Conservation (phyloP, 2,113 vertebrate genomes). For the Scophthalmus maximus region DNA sequence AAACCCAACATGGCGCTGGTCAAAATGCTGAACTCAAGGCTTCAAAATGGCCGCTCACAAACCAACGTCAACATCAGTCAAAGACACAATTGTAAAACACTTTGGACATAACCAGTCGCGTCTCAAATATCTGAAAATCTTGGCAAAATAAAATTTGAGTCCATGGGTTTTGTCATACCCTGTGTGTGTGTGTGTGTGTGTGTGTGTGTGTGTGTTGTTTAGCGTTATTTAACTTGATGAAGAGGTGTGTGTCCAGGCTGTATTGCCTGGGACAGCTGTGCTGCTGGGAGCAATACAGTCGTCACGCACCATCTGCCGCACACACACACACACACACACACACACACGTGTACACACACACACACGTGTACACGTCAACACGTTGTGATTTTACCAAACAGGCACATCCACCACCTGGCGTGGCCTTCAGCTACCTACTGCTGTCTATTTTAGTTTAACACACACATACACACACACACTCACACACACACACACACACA, state of each 20-base stretch:
- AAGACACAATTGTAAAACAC: too few relatives aligned
- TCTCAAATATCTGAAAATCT: too few relatives aligned
- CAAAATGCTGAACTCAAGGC: too few relatives aligned
- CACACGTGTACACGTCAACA: slow-evolving; percentile 25
- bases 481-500: slow-evolving; percentile 9
- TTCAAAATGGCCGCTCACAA: too few relatives aligned
- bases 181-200: slow-evolving; percentile 1
- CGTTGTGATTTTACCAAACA: slow-evolving; percentile 66
- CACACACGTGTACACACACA: slow-evolving; percentile 12
- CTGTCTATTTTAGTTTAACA: slow-evolving; percentile 43
- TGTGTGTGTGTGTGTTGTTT: slow-evolving; percentile 21
- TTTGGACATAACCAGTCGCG: too few relatives aligned
- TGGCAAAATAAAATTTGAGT: too few relatives aligned
- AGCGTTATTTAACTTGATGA: slow-evolving; percentile 64
- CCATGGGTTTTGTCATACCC: too few relatives aligned
- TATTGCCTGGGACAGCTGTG: slow-evolving; percentile 70
- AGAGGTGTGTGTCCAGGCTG: slow-evolving; percentile 66
- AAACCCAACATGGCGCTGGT: too few relatives aligned
- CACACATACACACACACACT: not conserved
- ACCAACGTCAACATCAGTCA: too few relatives aligned
- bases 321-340: slow-evolving; percentile 26
- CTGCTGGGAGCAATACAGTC: slow-evolving; percentile 63
- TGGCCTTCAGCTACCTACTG: slow-evolving; percentile 55
- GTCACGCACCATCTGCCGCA: slow-evolving; percentile 63
- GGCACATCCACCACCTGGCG: slow-evolving; percentile 64